Evolutionary conservation across 2,888 invertebrate species (phyloP), one percentile per base, ranked within the genome.

Genomic region (Pemphredon lugubris): DNA sequence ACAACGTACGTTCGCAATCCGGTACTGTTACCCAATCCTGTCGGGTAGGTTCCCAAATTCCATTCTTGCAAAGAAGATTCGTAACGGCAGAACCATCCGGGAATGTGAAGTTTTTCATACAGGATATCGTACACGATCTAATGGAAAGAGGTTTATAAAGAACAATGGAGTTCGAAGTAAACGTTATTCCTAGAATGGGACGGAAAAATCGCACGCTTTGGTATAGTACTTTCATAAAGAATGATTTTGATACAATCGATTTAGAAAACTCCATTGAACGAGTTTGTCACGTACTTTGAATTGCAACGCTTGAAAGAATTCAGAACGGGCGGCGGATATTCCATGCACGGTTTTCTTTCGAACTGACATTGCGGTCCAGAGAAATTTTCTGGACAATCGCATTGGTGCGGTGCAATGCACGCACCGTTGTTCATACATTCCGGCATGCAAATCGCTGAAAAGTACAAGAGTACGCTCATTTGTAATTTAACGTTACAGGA

Each of bases 361-460:
- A 92, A 93, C 90, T 96, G 94, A 85, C 96, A 96, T 81, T 92
- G 92, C 0, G 93, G 92, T 2, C 96, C 96, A 42, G 92, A 92
- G 89, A 91, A 96, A 84, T 93, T 93, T 48, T 93, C 92, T 0
- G 94, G 92, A 82, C 97, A 97, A 39, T 93, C 90, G 84, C 97
- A 97, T 0, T 93, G 91, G 85, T 96, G 94, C 0, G 95, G 94
- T 21, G 92, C 92, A 2, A 94, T 87, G 84, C 97, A 97, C 51
- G 95, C 94, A 0, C 97, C 97, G 57, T 93, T 94, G 89, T 97
- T 96, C 85, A 93, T 91, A 88, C 97, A 97, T 0, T 92, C 90
- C 0, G 95, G 95, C 16, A 92, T 87, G 86, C 97, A 97, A 76
- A 93, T 91, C 0, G 95, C 96, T 96, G 87, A n/a, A 90, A 90